Base-by-base conservation (phyloP, 2,113 vertebrate genomes). In the Rallus limicola region DNA sequence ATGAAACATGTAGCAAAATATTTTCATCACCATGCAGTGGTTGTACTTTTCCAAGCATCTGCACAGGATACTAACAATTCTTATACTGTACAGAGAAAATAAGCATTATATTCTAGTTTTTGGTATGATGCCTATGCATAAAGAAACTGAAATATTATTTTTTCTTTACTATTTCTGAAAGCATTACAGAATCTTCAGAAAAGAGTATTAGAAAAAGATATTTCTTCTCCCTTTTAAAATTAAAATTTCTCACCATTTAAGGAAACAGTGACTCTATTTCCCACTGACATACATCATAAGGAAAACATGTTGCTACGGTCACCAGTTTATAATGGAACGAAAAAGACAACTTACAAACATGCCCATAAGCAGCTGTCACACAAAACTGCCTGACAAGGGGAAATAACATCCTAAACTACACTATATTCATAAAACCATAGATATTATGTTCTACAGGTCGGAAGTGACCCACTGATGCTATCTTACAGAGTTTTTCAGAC, bases 351-450 rank as follows among this genome's bases (percentile, higher is more conserved):
- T 92, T 80, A 76, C 3, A 91, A 79, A 46, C 44, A 77, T 46
- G 53, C 92, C 59, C 40, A 63, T 77, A 83, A 88, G 59, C 44
- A 88, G 52, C 48, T 89, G 74, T 34, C 48, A 95, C 23, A 75
- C 42, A 70, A 84, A 95, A 92, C 16, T 58, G 24, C 38, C n/a
- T 4, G 3, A 86, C 80, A 29, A 76, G 29, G 18, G 5, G 5
- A 85, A 76, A 80, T 60, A 83, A 52, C 26, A 58, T 68, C 34
- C 23, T 26, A 71, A 76, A 65, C 9, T n/a, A 79, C 2, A 6
- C 82, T 63, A 23, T 10, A 90, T 44, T 83, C 19, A 74, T 67
- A 74, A 90, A 95, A 80, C 38, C 5, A 3, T 20, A 83, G 74
- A 13, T 88, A 92, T 44, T 70, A 55, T 2, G 1, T 78, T 67